Base-by-base conservation (phyloP, 1,140 invertebrate genomes). In the Diploscapter pachys region DNA sequence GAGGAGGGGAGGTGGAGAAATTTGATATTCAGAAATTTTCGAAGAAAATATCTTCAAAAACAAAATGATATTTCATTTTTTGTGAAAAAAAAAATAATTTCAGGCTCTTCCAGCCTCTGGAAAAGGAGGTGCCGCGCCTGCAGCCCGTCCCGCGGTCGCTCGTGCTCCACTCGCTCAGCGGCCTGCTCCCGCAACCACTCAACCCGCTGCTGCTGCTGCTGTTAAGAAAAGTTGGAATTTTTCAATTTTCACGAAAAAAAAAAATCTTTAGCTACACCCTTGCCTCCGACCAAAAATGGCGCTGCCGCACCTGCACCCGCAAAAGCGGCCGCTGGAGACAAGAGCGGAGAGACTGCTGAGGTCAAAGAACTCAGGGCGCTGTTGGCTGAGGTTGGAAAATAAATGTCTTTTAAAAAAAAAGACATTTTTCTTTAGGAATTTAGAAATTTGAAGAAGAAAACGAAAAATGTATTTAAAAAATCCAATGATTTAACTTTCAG, bases 1-100 rank as follows among this genome's bases (percentile, higher is more conserved):
- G 73, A 48, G 70, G 61, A 62, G 73, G 73, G 56, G 73, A 73
- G 72, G 71, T 69, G 13, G 63, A 57, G 48, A 6, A 49, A 3
- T 0, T 6, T 68, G 8, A 67, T 31, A 49, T 13, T 57, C 13
- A 64, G 9, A 8, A 51, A 13, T 57, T 50, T 75, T 54, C 4
- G n/a, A 31, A 8, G 52, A n/a, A 61, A 2, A 62, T 65, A 5
- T 49, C 8, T 66, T 51, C 31, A 9, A 59, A 3, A 8, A 51
- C 13, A 13, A 48, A 62, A 68, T 11, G 56, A 57, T 54, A 56
- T 68, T 11, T 66, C 64, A 3, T 67, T 61, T 48, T 63, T 54
- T 62, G 48, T 9, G n/a, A 31, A 8, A 49, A n/a, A 61, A 2
- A 62, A 65, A 56, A 52, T 59, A 57, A 11, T 53, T 70, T 0